Percentiles rank a stretch among this genome's conserved stretches.
Evolutionary conservation across 1,140 invertebrate species (phyloP).

Genomic region (Augochlora pura): DNA sequence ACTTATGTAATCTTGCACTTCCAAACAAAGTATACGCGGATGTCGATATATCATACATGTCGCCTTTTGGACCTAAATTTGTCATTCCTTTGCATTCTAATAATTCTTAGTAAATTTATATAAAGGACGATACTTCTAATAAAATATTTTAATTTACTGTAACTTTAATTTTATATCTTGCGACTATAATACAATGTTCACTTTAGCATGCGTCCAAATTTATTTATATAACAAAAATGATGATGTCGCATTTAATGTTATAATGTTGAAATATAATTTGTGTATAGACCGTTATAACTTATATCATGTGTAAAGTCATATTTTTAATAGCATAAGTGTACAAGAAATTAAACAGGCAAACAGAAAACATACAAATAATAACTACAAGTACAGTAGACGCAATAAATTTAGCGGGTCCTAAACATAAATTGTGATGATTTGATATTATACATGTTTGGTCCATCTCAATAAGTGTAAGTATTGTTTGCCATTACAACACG

Average conservation of each 20-base stretch:
- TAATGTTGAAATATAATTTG: constrained; percentile 9
- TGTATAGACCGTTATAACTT: constrained; percentile 25
- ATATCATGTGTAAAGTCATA: constrained; percentile 9
- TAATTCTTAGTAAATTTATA: constrained; percentile 75
- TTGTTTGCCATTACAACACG: constrained; percentile 17
- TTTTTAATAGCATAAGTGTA: constrained; percentile 21
- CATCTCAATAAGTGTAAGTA: constrained; percentile 12
- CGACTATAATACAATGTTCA: constrained; percentile 1
- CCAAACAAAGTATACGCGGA: constrained; percentile 89
- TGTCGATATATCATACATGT: constrained; percentile 89
- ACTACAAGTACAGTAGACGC: background rate
- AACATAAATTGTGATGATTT: constrained; percentile 5
- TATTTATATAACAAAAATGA: constrained; percentile 14
- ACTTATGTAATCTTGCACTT: constrained; percentile 92
- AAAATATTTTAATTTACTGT: constrained; percentile 25
- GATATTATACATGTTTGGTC: constrained; percentile 9
- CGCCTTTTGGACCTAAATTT: constrained; percentile 94
- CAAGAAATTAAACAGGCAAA: background rate
- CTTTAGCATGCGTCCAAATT: constrained; percentile 2
- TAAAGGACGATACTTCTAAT: constrained; percentile 6
- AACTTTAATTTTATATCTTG: constrained; percentile 21
- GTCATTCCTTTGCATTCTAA: constrained; percentile 91
- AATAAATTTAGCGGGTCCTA: constrained; percentile 9
- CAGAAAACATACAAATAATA: background rate
- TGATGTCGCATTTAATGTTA: constrained; percentile 30